Percentiles rank a stretch among this genome's conserved stretches.
These are phyloP conservation scores for Hedychridium roseum DNA, from an alignment of 2,888 invertebrate species.

Conservation along the genomic window DNA sequence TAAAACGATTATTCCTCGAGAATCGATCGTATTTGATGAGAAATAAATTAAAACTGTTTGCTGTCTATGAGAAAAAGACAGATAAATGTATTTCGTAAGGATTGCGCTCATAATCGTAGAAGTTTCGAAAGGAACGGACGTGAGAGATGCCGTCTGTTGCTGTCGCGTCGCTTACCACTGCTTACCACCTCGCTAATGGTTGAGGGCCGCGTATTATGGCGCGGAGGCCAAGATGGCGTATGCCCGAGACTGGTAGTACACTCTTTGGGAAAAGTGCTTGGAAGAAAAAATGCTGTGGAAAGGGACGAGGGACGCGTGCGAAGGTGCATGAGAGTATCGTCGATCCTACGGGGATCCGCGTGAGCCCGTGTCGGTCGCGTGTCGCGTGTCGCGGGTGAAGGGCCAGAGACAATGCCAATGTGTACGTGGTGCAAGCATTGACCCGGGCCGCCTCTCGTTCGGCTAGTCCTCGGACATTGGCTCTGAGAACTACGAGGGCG, in stretches of 20 bases:
- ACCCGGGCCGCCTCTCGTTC: constrained; percentile 26
- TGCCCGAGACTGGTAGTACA: constrained; percentile 46
- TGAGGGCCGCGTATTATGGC: constrained; percentile 36
- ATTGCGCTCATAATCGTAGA: too few species aligned
- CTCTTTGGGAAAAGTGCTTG: constrained; percentile 45
- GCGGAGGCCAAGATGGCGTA: constrained; percentile 55
- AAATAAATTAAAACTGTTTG: too few species aligned
- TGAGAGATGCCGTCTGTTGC: too few species aligned
- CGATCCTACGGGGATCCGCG: constrained; percentile 14
- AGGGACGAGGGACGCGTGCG: constrained; percentile 46
- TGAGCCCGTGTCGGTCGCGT: constrained; percentile 21
- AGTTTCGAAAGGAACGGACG: too few species aligned
- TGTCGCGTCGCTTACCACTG: too few species aligned
- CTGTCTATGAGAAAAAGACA: too few species aligned
- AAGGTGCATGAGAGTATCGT: constrained; percentile 27
- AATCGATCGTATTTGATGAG: too few species aligned
- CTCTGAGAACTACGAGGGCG: too few species aligned
- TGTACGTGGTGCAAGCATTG: constrained; percentile 28
- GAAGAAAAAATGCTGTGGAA: constrained; percentile 53
- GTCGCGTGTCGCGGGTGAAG: constrained; percentile 14
- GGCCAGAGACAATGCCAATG: constrained; percentile 15
- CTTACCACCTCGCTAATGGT: too few species aligned
- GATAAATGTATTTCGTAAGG: too few species aligned
- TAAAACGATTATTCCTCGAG: too few species aligned
- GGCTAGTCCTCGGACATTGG: constrained; percentile 33